Evolutionary conservation across 2,797 vertebrate species (phyloP), one percentile per base, ranked within the genome.

Genomic region (Rallus crepitans): DNA sequence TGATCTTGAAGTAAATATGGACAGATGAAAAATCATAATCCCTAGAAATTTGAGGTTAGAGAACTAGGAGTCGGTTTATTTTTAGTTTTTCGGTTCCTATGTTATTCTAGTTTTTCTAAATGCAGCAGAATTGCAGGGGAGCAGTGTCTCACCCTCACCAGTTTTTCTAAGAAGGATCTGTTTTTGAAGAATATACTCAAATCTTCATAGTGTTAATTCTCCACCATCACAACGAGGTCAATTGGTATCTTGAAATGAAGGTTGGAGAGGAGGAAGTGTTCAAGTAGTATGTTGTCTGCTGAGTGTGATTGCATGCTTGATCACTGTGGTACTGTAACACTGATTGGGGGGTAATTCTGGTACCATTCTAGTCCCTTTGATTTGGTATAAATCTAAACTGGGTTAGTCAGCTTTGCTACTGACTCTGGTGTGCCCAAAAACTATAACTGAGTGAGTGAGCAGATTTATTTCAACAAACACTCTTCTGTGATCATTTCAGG

Each of bases 401-500:
- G 52, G 45, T 79, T 47, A 47, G 24, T 53, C 11, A 37, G 0
- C 6, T 91, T 87, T 90, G 18, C 24, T n/a, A 6, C 16, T 66
- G 13, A 19, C n/a, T 47, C 14, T 47, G 31, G 2, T 37, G 11
- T 89, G 27, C 19, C 16, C 11, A 6, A 28, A 47, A 84, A 17
- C 19, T 48, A 1, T 64, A 81, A 47, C 24, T 23, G 57, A 40
- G 18, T 16, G 30, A 78, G 6, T 28, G 25, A 77, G 17, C 14
- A 57, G 20, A 25, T 5, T 45, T 53, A 9, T 64, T 94, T 83
- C 27, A 84, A 61, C 8, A 37, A 37, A 48, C 48, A 15, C 48
- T 87, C 20, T 85, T 61, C 30, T 70, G 24, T 82, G 20, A 8
- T 89, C 17, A 19, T 92, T 97, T 82, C 93, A 99, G 99, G 99